Evolutionary conservation across 2,888 invertebrate species (phyloP), one percentile per base, ranked within the genome.

Genomic region (Halocaridina rubra): DNA sequence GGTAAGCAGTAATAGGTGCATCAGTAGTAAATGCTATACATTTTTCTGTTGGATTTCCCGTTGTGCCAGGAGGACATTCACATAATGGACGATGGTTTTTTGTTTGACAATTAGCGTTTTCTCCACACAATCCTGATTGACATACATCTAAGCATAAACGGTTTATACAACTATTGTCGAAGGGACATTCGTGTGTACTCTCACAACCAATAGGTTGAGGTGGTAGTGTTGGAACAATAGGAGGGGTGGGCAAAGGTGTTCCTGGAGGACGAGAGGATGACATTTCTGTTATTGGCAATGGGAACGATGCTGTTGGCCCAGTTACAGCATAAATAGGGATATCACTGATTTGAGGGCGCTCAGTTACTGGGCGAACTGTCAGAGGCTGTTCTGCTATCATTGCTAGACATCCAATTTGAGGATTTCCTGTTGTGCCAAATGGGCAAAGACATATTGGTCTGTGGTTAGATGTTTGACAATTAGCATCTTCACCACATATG

Each of bases 41-140:
- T 10, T 69, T 16, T 7, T 32, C 22, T 16, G 53, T 39, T 32
- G 97, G 96, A 91, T 97, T 96, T 95, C 97, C 96, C 33, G 94
- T 93, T 90, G 93, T 96, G 61, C 94, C 94, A 32, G 94, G 94
- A 89, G 94, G 93, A 90, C 97, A 97, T 78, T 94, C 93, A 90
- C 97, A 88, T 22, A 88, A 72, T 32, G 87, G 84, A 22, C 86
- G 71, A 71, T 97, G 97, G 86, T 94, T 92, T 91, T 94, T 94
- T 0, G 95, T 94, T 85, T 94, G 92, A 89, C 97, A 97, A 82
- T 94, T 94, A 0, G 96, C 94, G 90, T 96, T 96, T 78, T 93
- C 92, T 3, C 96, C 82, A 59, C 82, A 82, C 2, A 82, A 19
- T 13, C 82, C 82, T 46, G 69, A 61, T 10, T 71, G 61, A 46